These are phyloP conservation scores for Hydriomena furcata DNA, from an alignment of 2,888 invertebrate genomes.

Conservation along the genomic window DNA sequence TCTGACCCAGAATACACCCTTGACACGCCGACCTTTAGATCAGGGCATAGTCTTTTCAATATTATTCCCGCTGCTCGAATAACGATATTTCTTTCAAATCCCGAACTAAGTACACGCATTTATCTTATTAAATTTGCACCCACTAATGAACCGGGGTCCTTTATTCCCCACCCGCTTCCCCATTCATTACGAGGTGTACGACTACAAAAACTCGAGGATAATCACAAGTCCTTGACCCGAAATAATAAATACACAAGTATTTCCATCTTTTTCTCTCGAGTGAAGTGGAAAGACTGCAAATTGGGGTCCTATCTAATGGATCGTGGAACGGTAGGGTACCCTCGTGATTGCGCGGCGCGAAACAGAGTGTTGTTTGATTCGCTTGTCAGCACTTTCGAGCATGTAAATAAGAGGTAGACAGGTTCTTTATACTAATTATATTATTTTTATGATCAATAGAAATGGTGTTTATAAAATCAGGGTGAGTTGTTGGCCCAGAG, in stretches of 20 bases:
- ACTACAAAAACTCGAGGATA: conserved; percentile 41
- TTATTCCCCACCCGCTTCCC: conserved; percentile 16
- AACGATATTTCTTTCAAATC: conserved; percentile 2
- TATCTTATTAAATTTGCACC: conserved; percentile 29
- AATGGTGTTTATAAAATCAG: not conserved
- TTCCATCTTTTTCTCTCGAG: conserved; percentile 44
- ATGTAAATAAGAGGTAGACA: conserved; percentile 42
- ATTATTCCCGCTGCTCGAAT: not conserved
- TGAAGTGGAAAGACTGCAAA: conserved; percentile 51
- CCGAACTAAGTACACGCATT: conserved; percentile 13
- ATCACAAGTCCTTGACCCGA: conserved; percentile 47
- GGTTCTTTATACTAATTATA: conserved; percentile 24
- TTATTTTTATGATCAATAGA: conserved; percentile 14
- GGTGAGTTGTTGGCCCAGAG: too few species aligned
- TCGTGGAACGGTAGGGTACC: conserved; percentile 50
- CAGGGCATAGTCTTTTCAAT: not conserved
- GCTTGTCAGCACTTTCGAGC: conserved; percentile 51
- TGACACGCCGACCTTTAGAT: too few species aligned
- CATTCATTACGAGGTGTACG: conserved; percentile 44
- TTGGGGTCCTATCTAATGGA: conserved; percentile 63
- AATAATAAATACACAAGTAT: conserved; percentile 48
- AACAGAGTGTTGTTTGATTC: conserved; percentile 50
- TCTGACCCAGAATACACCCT: too few species aligned
- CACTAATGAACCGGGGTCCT: conserved; percentile 27
- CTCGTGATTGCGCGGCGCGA: conserved; percentile 43